Base-by-base conservation (phyloP, 92 coral and sea anemone genomes). In the Porites cylindrica region DNA sequence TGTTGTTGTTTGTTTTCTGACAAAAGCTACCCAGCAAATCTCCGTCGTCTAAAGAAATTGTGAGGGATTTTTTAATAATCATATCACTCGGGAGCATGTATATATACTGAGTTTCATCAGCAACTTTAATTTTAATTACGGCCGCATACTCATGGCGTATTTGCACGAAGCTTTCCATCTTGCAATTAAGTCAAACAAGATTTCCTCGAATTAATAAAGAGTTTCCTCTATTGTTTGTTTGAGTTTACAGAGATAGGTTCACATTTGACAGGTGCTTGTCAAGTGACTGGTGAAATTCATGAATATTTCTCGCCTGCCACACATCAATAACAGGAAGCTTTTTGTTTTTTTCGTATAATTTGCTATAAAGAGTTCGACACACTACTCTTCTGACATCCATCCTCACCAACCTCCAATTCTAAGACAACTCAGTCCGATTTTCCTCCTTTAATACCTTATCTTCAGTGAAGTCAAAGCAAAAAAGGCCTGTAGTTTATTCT, bases 271-370 rank as follows among this genome's bases (percentile, higher is more conserved):
- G 87, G 54, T 73, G 80, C 32, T 8, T n/a, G 72, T 75, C 72
- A 61, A 47, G 53, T 38, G 61, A 82, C 77, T 70, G 38, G 72
- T 54, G 62, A 83, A 61, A 62, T 73, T 83, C 80, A 74, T 82
- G 69, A 20, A 83, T 83, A 61, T 73, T 61, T 51, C 21, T 51
- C 80, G 24, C 52, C 61, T 83, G 47, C 47, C 47, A 38, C 47
- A 38, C 47, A 51, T 67, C 19, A 17, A 32, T 4, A 38, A 72
- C 79, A 83, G 80, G 87, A 73, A 24, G 54, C 17, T 65, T 6
- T 83, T 72, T 83, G 77, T 70, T 69, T 70, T 38, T 38, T 70
- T 14, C 50, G 86, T 78, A 82, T 82, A 82, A 82, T 82, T 82
- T 82, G 78, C 29, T 32, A 10, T 38, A 56, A 70, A 43, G 7